Percentiles rank a stretch among this genome's conserved stretches.
Conservation (phyloP, 2,888 invertebrate species). For the Chesias legatella region DNA sequence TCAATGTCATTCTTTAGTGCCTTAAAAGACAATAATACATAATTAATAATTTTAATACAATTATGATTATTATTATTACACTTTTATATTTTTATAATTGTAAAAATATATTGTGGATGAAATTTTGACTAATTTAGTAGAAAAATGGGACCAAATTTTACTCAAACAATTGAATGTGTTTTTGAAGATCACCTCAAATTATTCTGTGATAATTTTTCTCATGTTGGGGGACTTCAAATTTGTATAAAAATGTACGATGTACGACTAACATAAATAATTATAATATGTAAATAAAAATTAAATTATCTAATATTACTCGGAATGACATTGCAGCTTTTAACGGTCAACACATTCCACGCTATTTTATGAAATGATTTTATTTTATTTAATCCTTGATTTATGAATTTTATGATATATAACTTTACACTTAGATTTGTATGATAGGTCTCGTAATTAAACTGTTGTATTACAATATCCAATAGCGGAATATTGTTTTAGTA, state of each 20-base stretch:
- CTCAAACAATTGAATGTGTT: slow-evolving; percentile 25
- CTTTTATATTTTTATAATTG: slow-evolving; percentile 8
- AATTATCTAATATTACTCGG: slow-evolving; percentile 29
- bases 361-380: slow-evolving; percentile 32
- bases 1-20: slow-evolving; percentile 75
- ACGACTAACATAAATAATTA: slow-evolving; percentile 23
- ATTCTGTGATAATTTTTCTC: slow-evolving; percentile 78
- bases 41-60: slow-evolving; percentile 21
- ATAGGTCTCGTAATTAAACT: slow-evolving; percentile 57
- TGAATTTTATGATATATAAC: slow-evolving; percentile 8
- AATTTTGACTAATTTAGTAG: slow-evolving; percentile 8
- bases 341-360: slow-evolving; percentile 62
- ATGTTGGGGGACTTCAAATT: slow-evolving; percentile 75
- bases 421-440: slow-evolving; percentile 51
- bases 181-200: slow-evolving; percentile 74
- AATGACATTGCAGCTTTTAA: slow-evolving; percentile 66
- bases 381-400: slow-evolving; percentile 49
- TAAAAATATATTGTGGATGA: not conserved
- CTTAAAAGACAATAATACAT: slow-evolving; percentile 42
- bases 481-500: slow-evolving; percentile 66
- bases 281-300: slow-evolving; percentile 27
- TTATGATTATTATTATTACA: slow-evolving; percentile 3
- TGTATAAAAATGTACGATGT: slow-evolving; percentile 40
- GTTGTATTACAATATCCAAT: slow-evolving; percentile 72
- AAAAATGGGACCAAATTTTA: slow-evolving; percentile 38